A percentile compares a stretch with the other conserved stretches of the same genome.
Conservation (phyloP, 1,140 invertebrate species). For the Drosophila sp. region DNA sequence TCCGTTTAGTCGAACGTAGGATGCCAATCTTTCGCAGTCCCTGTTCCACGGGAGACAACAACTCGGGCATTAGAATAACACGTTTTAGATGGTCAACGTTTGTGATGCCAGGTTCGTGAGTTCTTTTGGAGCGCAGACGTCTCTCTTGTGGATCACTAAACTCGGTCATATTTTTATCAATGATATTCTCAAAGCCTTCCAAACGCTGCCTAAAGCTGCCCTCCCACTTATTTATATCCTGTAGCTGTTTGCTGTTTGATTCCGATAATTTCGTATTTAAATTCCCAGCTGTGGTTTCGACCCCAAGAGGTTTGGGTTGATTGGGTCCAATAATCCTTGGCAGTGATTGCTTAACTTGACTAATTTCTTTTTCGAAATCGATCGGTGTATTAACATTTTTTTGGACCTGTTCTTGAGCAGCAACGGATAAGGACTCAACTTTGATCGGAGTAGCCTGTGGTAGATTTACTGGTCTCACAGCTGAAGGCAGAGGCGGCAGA, state of each 20-base stretch:
- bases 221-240: conserved; percentile 22
- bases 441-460: too few species aligned
- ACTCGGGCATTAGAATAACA: conserved; percentile 7
- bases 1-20: conserved; percentile 19
- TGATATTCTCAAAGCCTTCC: conserved; percentile 30
- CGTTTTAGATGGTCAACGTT: conserved; percentile 24
- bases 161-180: conserved; percentile 35
- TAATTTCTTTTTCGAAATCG: conserved; percentile 43
- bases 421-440: background rate
- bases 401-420: background rate
- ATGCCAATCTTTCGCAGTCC: conserved; percentile 48
- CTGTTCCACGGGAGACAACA: conserved; percentile 21
- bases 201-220: conserved; percentile 23
- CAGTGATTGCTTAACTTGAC: background rate
- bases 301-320: too few species aligned
- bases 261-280: background rate
- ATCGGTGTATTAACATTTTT: background rate
- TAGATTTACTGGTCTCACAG: too few species aligned
- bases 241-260: background rate
- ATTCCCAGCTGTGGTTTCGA: too few species aligned
- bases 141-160: conserved; percentile 48
- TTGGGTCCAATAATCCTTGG: background rate
- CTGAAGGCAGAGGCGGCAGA: background rate
- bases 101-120: background rate
- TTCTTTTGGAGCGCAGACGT: conserved; percentile 9